phyloP scores from a whole-genome alignment of 2,888 invertebrate species.

The Synergus gifuensis region DNA sequence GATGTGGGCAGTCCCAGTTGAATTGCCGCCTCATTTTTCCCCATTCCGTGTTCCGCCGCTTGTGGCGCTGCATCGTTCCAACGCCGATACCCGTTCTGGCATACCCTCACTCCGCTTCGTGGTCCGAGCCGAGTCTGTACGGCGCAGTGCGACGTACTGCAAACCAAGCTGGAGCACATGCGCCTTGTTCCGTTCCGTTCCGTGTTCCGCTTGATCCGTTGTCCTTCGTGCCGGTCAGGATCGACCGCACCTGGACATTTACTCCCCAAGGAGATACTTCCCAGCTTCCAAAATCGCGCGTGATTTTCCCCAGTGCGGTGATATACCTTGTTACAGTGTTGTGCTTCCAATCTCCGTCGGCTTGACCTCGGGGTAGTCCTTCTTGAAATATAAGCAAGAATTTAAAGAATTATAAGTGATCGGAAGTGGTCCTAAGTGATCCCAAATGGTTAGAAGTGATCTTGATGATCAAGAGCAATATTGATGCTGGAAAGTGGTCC shows the following conservation, averaged over 20 bases:
- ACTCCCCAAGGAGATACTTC: constrained; percentile 7
- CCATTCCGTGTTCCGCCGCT: constrained; percentile 55
- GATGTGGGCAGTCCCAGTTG: constrained; percentile 61
- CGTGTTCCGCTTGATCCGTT: constrained; percentile 41
- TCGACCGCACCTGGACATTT: constrained; percentile 21
- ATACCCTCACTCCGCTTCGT: constrained; percentile 75
- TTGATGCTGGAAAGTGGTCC: neutral
- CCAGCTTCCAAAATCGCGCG: constrained; percentile 21
- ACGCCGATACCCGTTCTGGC: constrained; percentile 59
- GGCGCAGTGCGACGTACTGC: constrained; percentile 55
- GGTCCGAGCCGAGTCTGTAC: constrained; percentile 69
- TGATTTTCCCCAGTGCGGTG: constrained; percentile 26
- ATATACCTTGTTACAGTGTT: constrained; percentile 27
- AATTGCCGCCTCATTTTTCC: constrained; percentile 59
- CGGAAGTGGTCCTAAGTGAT: neutral
- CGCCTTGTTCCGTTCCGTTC: constrained; percentile 52
- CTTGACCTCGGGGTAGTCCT: neutral
- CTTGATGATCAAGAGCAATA: neutral
- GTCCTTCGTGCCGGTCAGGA: constrained; percentile 32
- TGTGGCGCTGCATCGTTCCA: constrained; percentile 60
- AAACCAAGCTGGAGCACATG: constrained; percentile 53
- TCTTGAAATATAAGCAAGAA: neutral
- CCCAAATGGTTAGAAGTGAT: neutral
- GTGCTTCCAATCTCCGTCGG: constrained; percentile 40
- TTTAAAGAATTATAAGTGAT: neutral